Percentiles rank a stretch among this genome's conserved stretches.
phyloP scores from a whole-genome alignment of 2,797 vertebrate genomes.

The Poecilia gillii region DNA sequence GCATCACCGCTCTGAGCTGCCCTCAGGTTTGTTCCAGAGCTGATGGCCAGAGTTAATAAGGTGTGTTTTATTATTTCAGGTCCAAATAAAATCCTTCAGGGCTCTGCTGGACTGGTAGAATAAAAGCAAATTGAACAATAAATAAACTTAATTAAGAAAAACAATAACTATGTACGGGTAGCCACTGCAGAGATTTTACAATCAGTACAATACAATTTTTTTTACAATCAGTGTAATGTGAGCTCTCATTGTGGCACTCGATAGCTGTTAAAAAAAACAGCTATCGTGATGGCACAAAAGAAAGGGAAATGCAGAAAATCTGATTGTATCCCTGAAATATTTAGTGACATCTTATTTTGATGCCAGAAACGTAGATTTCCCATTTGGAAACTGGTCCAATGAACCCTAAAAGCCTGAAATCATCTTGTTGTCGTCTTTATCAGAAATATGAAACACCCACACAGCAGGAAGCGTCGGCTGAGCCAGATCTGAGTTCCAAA shows the following conservation, averaged over 20 bases:
- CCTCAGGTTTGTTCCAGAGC: neutral
- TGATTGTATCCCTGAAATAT: neutral
- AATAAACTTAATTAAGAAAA: neutral
- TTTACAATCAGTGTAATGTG: neutral
- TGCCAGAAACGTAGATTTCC: neutral
- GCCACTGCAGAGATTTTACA: neutral
- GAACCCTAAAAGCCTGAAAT: neutral
- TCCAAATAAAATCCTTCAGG: neutral
- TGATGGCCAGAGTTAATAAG: neutral
- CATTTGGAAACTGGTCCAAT: neutral
- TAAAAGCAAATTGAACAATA: neutral
- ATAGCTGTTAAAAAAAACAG: neutral
- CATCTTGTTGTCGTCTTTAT: neutral
- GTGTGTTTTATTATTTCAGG: neutral
- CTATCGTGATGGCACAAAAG: too few species aligned
- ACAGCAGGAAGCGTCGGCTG: neutral
- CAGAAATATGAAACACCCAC: neutral
- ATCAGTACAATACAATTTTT: neutral
- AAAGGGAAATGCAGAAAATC: neutral
- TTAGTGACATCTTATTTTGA: neutral
- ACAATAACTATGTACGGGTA: neutral
- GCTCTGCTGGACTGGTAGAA: neutral
- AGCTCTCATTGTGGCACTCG: neutral
- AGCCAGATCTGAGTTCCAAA: constrained; percentile 25
- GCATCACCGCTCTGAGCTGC: neutral